phyloP scores from a whole-genome alignment of 2,113 vertebrate genomes.

The Rhadina sibilatrix region DNA sequence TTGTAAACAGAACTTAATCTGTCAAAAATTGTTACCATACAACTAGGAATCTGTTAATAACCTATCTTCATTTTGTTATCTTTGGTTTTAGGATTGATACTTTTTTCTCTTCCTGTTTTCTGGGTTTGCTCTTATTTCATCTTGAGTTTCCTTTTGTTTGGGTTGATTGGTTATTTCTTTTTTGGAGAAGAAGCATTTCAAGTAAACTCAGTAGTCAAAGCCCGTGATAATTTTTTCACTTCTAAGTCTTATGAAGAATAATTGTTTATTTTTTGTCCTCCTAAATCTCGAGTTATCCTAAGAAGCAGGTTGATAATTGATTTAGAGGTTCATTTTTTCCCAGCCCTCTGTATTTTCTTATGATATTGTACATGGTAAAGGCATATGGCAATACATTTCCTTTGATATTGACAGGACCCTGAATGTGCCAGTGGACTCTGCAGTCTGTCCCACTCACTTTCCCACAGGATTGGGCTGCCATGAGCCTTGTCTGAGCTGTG shows the following conservation, averaged over 20 bases:
- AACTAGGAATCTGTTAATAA: neutral
- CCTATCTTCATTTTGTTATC: neutral
- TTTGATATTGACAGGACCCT: neutral
- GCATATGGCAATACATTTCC: neutral
- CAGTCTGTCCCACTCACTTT: neutral
- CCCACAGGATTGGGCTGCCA: neutral
- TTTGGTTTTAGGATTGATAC: neutral
- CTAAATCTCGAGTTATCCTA: neutral
- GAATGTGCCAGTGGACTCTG: neutral
- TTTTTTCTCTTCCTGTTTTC: neutral
- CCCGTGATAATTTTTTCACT: neutral
- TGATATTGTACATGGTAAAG: neutral
- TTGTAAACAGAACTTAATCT: neutral
- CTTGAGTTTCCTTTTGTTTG: neutral
- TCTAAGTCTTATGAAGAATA: neutral
- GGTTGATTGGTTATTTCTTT: neutral
- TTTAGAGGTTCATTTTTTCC: neutral
- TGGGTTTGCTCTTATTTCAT: neutral
- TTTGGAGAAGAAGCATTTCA: neutral
- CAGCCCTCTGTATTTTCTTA: neutral
- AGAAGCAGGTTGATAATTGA: neutral
- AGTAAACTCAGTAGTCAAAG: neutral
- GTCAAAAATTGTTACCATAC: neutral
- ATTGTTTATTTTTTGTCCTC: neutral
- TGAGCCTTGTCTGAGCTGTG: neutral